Base-by-base conservation (phyloP, 2,888 invertebrate genomes). In the Drosophila koepferae region DNA sequence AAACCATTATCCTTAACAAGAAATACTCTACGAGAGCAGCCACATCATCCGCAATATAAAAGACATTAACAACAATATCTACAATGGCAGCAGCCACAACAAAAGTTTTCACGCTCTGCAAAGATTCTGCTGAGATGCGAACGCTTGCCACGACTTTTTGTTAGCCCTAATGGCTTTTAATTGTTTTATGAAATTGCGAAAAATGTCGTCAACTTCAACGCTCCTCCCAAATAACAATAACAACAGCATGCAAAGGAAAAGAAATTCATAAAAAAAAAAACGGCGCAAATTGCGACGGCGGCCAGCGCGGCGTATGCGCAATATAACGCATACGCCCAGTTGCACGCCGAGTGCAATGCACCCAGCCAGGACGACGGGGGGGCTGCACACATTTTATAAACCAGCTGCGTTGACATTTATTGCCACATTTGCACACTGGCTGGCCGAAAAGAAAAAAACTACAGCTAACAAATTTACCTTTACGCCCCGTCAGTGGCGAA, bases 101-200 rank as follows among this genome's bases (percentile, higher is more conserved):
- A 31, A 65, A 44, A 46, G 36, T 36, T 43, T 43, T 18, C 65
- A 28, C 6, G 28, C 28, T 5, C 28, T 74, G 72, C 65, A 53
- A 67, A 74, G 73, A 79, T 82, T 80, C 72, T 63, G 71, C 62
- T 64, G 64, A 72, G 69, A 54, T 49, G 68, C 58, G 68, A 43
- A 36, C 54, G 56, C 65, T 66, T 63, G 69, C 64, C 63, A 61
- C 63, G 67, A 62, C 63, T 88, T 86, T 85, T 85, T 90, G 86
- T 88, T 66, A 60, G 68, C 84, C 55, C 85, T 89, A 86, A 86
- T 90, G 89, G 90, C 75, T 81, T 86, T 86, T 90, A 90, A 86
- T 86, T 86, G 90, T 90, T 86, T 75, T 73, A 77, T 81, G 72
- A 89, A 83, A 90, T 83, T 89, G 72, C 80, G 36, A 80, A 90